phyloP scores from a whole-genome alignment of 37 sponge, comb jelly and placozoan species.

The Amphimedon queenslandica region DNA sequence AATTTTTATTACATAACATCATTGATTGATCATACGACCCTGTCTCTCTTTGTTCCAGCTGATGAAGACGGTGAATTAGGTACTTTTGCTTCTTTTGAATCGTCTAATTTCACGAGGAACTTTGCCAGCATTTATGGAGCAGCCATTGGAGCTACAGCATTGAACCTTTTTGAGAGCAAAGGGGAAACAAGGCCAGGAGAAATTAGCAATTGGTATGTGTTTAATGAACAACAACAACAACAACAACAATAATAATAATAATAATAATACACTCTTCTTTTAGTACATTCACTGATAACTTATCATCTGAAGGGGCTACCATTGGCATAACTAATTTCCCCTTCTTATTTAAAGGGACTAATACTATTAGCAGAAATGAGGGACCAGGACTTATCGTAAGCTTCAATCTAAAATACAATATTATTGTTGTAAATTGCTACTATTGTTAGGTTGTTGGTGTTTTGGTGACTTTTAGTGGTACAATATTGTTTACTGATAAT shows the following conservation, averaged over 20 bases:
- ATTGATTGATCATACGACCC: too few relatives aligned
- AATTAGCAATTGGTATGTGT: neutral
- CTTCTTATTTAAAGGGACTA: neutral
- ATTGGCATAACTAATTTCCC: conserved; percentile 3
- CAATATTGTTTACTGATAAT: conserved; percentile 11
- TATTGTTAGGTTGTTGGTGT: conserved; percentile 26
- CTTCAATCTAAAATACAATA: neutral
- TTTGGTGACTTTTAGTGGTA: conserved; percentile 11
- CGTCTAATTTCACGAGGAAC: neutral
- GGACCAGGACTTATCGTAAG: conserved; percentile 20
- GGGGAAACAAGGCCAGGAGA: neutral
- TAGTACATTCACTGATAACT: conserved; percentile 11
- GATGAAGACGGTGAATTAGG: neutral
- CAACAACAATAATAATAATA: too few relatives aligned
- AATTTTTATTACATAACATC: too few relatives aligned
- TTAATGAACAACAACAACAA: too few relatives aligned
- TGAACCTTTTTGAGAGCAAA: neutral
- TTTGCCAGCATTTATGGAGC: neutral
- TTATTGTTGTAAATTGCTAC: neutral
- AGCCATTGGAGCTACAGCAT: neutral
- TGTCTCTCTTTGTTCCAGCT: neutral
- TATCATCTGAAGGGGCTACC: neutral
- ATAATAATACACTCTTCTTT: neutral
- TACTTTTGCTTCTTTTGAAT: neutral
- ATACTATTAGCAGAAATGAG: neutral